Conservation (phyloP, 30 jellyfish, hydroid and myxozoan species). For the Pelagia noctiluca region DNA sequence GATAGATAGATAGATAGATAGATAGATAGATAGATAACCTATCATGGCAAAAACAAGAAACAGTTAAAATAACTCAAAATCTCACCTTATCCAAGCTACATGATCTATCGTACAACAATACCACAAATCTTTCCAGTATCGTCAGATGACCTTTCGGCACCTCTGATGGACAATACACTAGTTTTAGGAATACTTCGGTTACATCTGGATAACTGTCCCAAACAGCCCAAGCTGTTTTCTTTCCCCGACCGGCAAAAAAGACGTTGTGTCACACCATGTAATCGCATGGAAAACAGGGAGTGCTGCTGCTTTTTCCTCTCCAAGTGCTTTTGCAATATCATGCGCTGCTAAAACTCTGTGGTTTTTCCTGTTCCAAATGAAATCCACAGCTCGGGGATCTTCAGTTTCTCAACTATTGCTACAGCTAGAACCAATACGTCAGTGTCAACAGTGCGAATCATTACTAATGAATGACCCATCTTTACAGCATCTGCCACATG, state of each 20-base stretch:
- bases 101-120: conserved; percentile 22
- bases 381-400: conserved; percentile 24
- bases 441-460: conserved; percentile 41
- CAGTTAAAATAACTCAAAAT: too few relatives aligned
- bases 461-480: background rate
- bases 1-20: too few relatives aligned
- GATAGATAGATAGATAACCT: too few relatives aligned
- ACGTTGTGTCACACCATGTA: conserved; percentile 30
- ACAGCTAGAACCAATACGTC: conserved; percentile 38
- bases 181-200: conserved; percentile 12
- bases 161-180: conserved; percentile 13
- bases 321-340: background rate
- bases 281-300: conserved; percentile 43
- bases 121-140: conserved; percentile 24
- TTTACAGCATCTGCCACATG: background rate
- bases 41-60: too few relatives aligned
- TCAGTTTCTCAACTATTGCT: background rate
- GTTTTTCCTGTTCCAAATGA: conserved; percentile 38
- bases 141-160: background rate
- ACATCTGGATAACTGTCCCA: conserved; percentile 24
- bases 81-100: too few relatives aligned
- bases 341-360: conserved; percentile 18
- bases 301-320: conserved; percentile 3
- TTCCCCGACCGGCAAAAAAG: conserved; percentile 23
- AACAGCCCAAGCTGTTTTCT: conserved; percentile 29